Conservation (phyloP, 1,140 invertebrate species). For the Aporrectodea caliginosa region DNA sequence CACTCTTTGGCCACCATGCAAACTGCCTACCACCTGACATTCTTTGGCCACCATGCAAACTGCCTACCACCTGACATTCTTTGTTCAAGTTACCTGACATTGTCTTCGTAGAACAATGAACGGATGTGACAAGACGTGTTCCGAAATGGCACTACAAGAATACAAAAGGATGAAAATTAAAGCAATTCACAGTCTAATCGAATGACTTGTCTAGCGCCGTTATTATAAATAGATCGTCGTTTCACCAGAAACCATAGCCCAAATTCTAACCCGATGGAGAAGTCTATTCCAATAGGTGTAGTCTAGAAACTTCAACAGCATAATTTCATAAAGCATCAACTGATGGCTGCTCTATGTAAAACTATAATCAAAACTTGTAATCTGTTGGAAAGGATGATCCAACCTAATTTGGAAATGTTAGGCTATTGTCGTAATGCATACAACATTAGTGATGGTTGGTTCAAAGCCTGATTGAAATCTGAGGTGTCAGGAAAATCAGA, state of each 20-base stretch:
- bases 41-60: neutral
- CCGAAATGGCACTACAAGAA: slow-evolving; percentile 50
- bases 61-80: neutral
- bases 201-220: neutral
- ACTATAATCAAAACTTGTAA: no score
- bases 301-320: no score
- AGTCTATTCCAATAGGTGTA: no score
- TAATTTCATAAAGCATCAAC: neutral
- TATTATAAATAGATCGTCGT: neutral
- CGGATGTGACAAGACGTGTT: slow-evolving; percentile 87
- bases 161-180: neutral
- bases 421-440: no score
- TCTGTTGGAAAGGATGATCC: no score
- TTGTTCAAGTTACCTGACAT: slow-evolving; percentile 69
- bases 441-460: no score
- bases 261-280: neutral
- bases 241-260: neutral
- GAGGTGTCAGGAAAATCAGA: no score
- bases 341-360: no score
- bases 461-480: no score
- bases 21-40: no score
- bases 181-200: neutral
- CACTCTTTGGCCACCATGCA: no score
- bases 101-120: slow-evolving; percentile 85
- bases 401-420: no score